Base-by-base conservation (phyloP, 2,888 invertebrate genomes). In the Drosophila affinis region DNA sequence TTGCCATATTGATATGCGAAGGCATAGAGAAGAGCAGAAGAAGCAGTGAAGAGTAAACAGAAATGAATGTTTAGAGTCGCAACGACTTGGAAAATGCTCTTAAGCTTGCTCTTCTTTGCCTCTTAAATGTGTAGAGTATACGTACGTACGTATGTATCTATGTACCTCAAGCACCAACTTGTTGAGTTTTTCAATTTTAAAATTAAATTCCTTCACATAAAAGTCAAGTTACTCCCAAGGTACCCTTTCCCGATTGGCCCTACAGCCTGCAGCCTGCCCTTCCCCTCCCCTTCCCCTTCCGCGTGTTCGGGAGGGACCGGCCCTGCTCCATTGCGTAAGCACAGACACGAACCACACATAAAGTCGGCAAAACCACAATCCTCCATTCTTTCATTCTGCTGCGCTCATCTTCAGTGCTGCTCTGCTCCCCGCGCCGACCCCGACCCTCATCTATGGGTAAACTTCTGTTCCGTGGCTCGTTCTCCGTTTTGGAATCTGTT, bases 401-500 rank as follows among this genome's bases (percentile, higher is more conserved):
- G 32, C 53, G 67, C 69, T 51, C 56, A 39, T 67, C 53, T 45
- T 17, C 34, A 5, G 24, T 46, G 58, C 53, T 63, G 9, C 48
- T 21, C 21, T 63, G 9, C 48, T 32, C 44, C 56, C 56, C 61
- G 46, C 14, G 52, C 18, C 18, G 32, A 5, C 27, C 55, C 32
- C 24, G 2, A 7, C 17, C 27, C 10, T 48, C 21, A 56, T 39
- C 65, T 67, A 52, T 55, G 60, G 59, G 48, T 62, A 62, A 57
- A 57, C 47, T 57, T 59, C 49, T 51, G 59, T 44, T 72, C 53
- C 53, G 59, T 72, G 77, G 62, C 71, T 81, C 79, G 83, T 57
- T 57, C 57, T 57, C 32, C 72, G 44, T 55, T 75, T 88, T 79
- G 78, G 78, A 83, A 79, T 81, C 76, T 83, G 75, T 76, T 81